Conservation (phyloP, 2,113 vertebrate genomes). For the Thamnophis sirtalis region DNA sequence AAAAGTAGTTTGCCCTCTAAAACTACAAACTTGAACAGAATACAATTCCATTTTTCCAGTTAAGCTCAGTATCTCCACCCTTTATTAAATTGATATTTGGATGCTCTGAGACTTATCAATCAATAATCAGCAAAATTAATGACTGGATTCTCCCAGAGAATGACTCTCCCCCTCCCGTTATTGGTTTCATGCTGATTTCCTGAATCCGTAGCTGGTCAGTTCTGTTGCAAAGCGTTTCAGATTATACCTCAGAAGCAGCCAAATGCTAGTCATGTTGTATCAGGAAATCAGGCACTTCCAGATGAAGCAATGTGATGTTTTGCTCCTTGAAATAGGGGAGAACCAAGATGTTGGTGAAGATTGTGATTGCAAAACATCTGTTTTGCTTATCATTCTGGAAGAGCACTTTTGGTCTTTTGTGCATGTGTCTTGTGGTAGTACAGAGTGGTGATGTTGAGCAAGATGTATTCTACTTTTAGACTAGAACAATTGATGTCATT, state of each 20-base stretch:
- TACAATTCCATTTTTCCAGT: constrained; percentile 20
- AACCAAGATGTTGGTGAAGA: constrained; percentile 32
- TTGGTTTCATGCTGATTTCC: constrained; percentile 14
- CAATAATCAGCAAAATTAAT: background rate
- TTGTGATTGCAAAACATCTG: constrained; percentile 27
- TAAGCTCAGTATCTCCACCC: constrained; percentile 27
- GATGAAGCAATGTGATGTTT: constrained; percentile 26
- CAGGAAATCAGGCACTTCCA: constrained; percentile 26
- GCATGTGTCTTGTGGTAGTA: constrained; percentile 47
- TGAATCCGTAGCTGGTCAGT: constrained; percentile 29
- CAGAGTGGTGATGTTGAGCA: constrained; percentile 35
- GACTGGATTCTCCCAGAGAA: constrained; percentile 17
- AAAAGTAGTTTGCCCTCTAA: constrained; percentile 13
- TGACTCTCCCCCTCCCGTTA: background rate
- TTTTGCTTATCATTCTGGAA: constrained; percentile 38
- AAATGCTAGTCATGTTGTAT: background rate
- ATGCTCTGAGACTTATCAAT: constrained; percentile 7
- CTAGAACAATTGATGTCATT: constrained; percentile 33
- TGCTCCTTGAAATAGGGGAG: constrained; percentile 27
- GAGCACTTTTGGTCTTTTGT: constrained; percentile 37
- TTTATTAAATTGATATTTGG: constrained; percentile 20
- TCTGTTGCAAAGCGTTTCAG: constrained; percentile 8
- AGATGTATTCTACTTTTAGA: constrained; percentile 39
- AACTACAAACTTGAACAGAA: constrained; percentile 31
- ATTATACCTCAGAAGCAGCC: constrained; percentile 10